Base-by-base conservation (phyloP, 2,797 vertebrate species). In the Sebastes nivosus region DNA sequence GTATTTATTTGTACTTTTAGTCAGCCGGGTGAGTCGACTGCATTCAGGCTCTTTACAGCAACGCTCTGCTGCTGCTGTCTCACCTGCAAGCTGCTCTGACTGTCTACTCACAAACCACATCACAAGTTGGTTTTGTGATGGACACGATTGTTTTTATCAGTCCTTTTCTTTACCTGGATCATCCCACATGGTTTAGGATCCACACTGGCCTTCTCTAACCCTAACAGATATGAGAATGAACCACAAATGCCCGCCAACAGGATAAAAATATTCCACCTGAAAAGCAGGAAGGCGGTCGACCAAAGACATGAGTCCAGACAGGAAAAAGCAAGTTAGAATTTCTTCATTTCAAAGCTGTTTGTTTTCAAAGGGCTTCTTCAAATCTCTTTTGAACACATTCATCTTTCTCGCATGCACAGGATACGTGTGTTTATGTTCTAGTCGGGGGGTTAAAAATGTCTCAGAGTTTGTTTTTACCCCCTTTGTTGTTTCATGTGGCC, bases 291-390 rank as follows among this genome's bases (percentile, higher is more conserved):
- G 78, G 1, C 6, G 3, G 46, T 67, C 13, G 24, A 77, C 67
- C 67, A 70, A 74, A 85, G 74, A 63, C 67, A 2, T 3, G 67
- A 34, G 75, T 80, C 61, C 54, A 14, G 75, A 25, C 81, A 82
- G 88, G 91, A 93, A 92, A 7, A 25, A 71, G 65, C 54, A 8
- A 71, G 85, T 78, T 73, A 16, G 79, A 72, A 34, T 85, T 78
- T 80, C 86, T 92, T 67, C 80, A 54, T 91, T 92, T 95, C 91
- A 95, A 95, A 94, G 92, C 63, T 1, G 32, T 46, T 46, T 42
- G 58, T 74, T 79, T 91, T 92, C 87, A 92, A 88, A 93, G 80
- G 61, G 30, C 34, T 78, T 72, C 83, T 76, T 79, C 25, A 79
- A 67, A 79, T 67, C 60, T 79, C 84, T 73, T 81, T 76, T 83